Evolutionary conservation across 2,113 vertebrate species (phyloP), one percentile per base, ranked within the genome.

Genomic region (Pimephales promelas): DNA sequence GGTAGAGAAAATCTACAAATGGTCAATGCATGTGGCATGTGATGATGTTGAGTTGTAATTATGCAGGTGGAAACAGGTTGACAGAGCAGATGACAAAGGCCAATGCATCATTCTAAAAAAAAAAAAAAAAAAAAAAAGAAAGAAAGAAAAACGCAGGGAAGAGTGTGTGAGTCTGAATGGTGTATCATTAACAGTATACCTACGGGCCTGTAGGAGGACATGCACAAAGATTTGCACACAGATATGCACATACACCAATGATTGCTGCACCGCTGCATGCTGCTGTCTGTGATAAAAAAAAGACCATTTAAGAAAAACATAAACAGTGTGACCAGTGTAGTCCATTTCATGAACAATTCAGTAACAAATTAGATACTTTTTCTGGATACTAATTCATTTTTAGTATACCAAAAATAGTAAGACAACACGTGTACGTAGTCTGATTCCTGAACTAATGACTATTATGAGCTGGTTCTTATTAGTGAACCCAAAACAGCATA

Each of bases 101-200:
- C 95, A 95, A 94, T 91, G 89, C 93, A 86, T 95, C 94, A 94
- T 97, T 97, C 96, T 97, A 98, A 97, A 97, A 96, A 97, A 95
- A 95, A 64, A 97, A 96, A 40, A 0, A 0, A 40, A 8, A 97
- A 98, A 97, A n/a, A 98, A 97, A 97, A 96, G 96, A 95, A 95
- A 64, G 97, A 96, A 40, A 0, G 1, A 40, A 8, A 97, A 98
- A 97, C 93, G 91, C 93, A 89, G 93, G 92, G 90, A 91, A 95
- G 96, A 89, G 92, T 92, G 90, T 93, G 90, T 85, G 95, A 94
- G 93, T 95, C 94, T 95, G 94, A 93, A 90, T 92, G 92, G 95
- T 89, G 90, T 92, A 95, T 97, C 96, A 96, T 98, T 97, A 98
- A 94, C 93, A 94, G 92, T 93, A 92, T 91, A 79, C 92, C 92